Conservation (phyloP, 2,113 vertebrate species). For the Periophthalmus modestus region DNA sequence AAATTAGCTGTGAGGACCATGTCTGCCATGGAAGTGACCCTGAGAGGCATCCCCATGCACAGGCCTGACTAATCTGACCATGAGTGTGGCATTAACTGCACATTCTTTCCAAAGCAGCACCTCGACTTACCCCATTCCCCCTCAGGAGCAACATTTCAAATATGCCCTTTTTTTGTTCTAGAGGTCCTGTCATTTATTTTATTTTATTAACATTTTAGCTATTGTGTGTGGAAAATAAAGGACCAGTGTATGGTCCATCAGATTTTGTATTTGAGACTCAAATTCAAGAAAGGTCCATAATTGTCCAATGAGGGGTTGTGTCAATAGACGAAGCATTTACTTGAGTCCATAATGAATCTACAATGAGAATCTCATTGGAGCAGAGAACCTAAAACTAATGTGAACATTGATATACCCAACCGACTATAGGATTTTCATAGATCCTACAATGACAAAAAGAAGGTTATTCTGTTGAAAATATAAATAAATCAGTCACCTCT, state of each 20-base stretch:
- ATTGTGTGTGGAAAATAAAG: neutral
- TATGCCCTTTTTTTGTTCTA: slow-evolving; percentile 52
- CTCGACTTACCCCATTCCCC: slow-evolving; percentile 33
- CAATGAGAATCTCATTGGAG: neutral
- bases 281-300: too few species aligned
- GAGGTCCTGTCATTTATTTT: neutral
- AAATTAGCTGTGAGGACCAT: neutral
- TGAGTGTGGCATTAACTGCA: slow-evolving; percentile 68
- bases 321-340: too few species aligned
- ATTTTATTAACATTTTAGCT: neutral
- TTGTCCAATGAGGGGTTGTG: too few species aligned
- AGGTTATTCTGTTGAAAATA: slow-evolving; percentile 13
- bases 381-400: neutral
- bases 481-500: slow-evolving; percentile 53
- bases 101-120: slow-evolving; percentile 64
- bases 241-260: neutral
- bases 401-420: neutral
- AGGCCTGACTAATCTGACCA: slow-evolving; percentile 66
- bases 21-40: slow-evolving; percentile 27
- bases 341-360: too few species aligned
- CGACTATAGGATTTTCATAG: slow-evolving; percentile 12
- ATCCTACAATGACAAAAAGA: slow-evolving; percentile 33
- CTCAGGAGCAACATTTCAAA: slow-evolving; percentile 50
- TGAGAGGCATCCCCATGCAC: slow-evolving; percentile 38
- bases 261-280: too few species aligned